phyloP scores from a whole-genome alignment of 2,797 vertebrate genomes.

The Cyprinella venusta region DNA sequence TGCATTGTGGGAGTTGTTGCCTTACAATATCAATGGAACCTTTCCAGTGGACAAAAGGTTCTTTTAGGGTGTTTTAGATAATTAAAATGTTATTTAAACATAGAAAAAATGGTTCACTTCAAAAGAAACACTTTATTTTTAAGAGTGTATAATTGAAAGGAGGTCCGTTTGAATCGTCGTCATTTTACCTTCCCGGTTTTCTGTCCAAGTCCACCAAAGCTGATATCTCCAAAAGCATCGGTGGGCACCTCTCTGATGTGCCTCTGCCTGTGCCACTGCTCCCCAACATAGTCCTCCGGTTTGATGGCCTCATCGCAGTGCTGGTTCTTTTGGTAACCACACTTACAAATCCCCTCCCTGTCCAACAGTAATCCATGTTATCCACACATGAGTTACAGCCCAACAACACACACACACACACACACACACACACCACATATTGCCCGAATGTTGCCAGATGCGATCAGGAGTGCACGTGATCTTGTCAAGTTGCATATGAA shows the following conservation, averaged over 20 bases:
- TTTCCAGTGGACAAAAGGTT: no score
- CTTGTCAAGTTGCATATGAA: not conserved
- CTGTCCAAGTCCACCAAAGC: constrained; percentile 82
- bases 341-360: constrained; percentile 83
- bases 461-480: not conserved
- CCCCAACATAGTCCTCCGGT: constrained; percentile 72
- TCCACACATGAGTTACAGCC: constrained; percentile 17
- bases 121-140: not conserved
- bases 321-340: constrained; percentile 80
- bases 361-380: constrained; percentile 48
- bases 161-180: not conserved
- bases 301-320: constrained; percentile 82
- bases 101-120: not conserved
- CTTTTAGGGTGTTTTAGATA: not conserved
- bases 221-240: constrained; percentile 91
- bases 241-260: constrained; percentile 85
- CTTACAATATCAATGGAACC: no score
- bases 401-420: constrained; percentile 9
- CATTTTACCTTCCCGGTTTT: constrained; percentile 80
- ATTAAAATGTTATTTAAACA: not conserved
- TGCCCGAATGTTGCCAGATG: not conserved
- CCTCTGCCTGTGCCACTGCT: constrained; percentile 79
- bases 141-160: not conserved
- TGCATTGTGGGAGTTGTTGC: no score
- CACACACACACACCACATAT: not conserved